Evolutionary conservation across 92 coral and sea anemone species (phyloP).

Genomic region (Zoanthus sociatus): DNA sequence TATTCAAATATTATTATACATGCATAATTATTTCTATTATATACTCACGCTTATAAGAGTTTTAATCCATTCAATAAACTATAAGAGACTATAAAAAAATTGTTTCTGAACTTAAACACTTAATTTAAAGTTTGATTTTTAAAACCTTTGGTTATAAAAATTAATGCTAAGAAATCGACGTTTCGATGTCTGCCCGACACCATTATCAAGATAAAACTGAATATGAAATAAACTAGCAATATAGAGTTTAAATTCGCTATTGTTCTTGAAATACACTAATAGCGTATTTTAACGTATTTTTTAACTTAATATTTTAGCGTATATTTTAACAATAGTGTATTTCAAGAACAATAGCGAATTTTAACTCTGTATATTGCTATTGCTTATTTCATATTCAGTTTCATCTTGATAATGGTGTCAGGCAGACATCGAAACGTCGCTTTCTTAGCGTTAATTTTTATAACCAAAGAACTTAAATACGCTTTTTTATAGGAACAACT

Average conservation of each 20-base stretch:
- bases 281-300: slow-evolving; percentile 1
- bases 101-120: background rate
- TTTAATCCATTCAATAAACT: slow-evolving; percentile 5
- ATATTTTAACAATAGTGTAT: background rate
- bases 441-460: no score
- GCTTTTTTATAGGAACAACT: background rate
- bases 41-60: background rate
- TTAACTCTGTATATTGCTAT: background rate
- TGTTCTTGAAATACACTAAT: slow-evolving; percentile 2
- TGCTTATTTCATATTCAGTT: background rate
- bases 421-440: no score
- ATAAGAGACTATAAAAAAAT: slow-evolving; percentile 4
- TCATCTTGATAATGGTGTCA: no score
- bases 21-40: slow-evolving; percentile 4
- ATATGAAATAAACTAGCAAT: background rate
- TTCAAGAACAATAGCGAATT: slow-evolving; percentile 1
- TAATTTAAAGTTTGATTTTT: no score
- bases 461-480: no score
- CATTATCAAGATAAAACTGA: no score
- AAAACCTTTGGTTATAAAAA: no score
- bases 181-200: no score
- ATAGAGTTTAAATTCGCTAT: background rate
- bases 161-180: no score
- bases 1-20: background rate
- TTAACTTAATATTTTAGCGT: background rate